Evolutionary conservation across 2,888 invertebrate genomes (phyloP).

Genomic region (Agelastica alni): DNA sequence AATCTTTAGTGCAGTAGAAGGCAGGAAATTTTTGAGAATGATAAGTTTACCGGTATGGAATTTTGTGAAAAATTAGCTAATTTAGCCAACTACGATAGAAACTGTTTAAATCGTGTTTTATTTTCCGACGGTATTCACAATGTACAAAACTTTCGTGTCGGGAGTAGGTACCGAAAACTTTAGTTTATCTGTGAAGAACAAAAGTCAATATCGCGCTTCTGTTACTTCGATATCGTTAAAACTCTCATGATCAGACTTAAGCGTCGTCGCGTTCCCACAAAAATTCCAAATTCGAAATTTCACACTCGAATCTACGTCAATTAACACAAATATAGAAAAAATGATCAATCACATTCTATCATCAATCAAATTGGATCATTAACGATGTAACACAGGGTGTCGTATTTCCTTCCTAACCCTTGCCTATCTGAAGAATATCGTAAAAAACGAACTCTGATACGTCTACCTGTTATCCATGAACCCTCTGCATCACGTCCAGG

Average conservation of each 20-base stretch:
- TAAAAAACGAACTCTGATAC: conserved; percentile 27
- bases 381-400: conserved; percentile 41
- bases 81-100: too few relatives aligned
- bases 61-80: too few relatives aligned
- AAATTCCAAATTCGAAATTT: conserved; percentile 42
- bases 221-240: too few relatives aligned
- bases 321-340: conserved; percentile 44
- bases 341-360: conserved; percentile 45
- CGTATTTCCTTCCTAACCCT: conserved; percentile 37
- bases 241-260: conserved; percentile 26
- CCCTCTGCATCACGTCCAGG: not conserved
- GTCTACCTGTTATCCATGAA: conserved; percentile 26
- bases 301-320: conserved; percentile 40
- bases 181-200: too few relatives aligned
- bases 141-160: too few relatives aligned
- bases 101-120: too few relatives aligned
- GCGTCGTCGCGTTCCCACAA: conserved; percentile 38
- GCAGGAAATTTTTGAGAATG: too few relatives aligned
- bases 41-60: too few relatives aligned
- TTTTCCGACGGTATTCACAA: too few relatives aligned
- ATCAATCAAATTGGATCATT: conserved; percentile 48
- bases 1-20: too few relatives aligned
- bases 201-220: too few relatives aligned
- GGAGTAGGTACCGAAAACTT: too few relatives aligned
- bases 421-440: conserved; percentile 28